Base-by-base conservation (phyloP, 1,140 invertebrate genomes). In the Ditylenchus dipsaci region DNA sequence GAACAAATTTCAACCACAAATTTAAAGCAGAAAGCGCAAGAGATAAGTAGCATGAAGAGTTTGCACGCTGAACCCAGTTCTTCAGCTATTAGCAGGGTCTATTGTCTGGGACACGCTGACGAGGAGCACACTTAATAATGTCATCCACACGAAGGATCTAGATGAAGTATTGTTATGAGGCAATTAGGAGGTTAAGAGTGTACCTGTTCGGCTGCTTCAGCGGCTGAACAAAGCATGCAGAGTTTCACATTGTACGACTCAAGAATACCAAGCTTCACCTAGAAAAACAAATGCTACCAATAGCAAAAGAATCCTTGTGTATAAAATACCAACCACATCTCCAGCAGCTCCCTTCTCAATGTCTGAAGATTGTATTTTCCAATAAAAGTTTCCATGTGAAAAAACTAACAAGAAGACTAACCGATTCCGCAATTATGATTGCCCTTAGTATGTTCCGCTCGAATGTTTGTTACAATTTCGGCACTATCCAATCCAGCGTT, bases 401-500 rank as follows among this genome's bases (percentile, higher is more conserved):
- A n/a, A n/a, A n/a, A n/a, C n/a, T n/a, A n/a, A 19, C 17, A n/a
- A 58, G 43, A 26, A 33, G 59, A 38, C 85, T 86, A 83, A 91
- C 91, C 88, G n/a, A 99, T 86, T 63, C 96, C 96, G 84, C 88
- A 87, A 0, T 90, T 89, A 57, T 84, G 84, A 74, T 88, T 86
- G 59, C 90, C 90, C 73, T 89, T 88, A 53, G 90, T 89, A 84
- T 99, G 96, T 19, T 88, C 87, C 26, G 95, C 93, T 75, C 93
- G 86, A 23, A 99, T 86, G 80, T 95, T 88, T 19, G 91, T 90
- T 42, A 98, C 86, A 29, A 99, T 85, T 76, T 97, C 91, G 11
- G 94, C 91, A 59, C 93, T 96, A 87, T 99, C 96, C 83, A 92
- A 96, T 64, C 96, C 95, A 73, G 91, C 96, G 86, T 99, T 99